phyloP scores from a whole-genome alignment of 2,888 invertebrate genomes.

The Malthinus seriepunctatus region DNA sequence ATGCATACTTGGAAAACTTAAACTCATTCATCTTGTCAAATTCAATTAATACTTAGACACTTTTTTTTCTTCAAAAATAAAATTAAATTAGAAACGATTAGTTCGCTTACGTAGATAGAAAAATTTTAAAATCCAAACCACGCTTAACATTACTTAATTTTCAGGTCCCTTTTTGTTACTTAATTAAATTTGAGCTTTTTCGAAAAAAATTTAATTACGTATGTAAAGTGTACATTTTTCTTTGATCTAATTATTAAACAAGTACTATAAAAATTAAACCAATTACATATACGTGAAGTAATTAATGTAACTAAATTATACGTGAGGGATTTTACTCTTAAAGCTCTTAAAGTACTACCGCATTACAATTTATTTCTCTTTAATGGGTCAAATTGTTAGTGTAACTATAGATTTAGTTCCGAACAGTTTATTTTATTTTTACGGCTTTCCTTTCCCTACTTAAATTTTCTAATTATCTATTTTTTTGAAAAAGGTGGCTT shows the following conservation, averaged over 20 bases:
- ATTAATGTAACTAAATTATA: constrained; percentile 27
- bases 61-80: too few relatives aligned
- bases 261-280: constrained; percentile 26
- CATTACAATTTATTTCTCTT: constrained; percentile 24
- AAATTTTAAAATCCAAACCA: too few relatives aligned
- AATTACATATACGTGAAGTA: constrained; percentile 21
- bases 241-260: constrained; percentile 24
- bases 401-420: constrained; percentile 17
- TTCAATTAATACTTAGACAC: constrained; percentile 6
- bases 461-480: too few relatives aligned
- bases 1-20: constrained; percentile 25
- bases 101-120: too few relatives aligned
- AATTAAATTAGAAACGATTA: too few relatives aligned
- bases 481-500: too few relatives aligned
- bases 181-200: too few relatives aligned
- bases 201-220: constrained; percentile 7
- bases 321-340: constrained; percentile 24
- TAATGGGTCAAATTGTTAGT: constrained; percentile 20
- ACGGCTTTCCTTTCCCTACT: too few relatives aligned
- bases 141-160: too few relatives aligned
- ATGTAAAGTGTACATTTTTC: constrained; percentile 20
- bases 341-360: constrained; percentile 15
- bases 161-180: too few relatives aligned
- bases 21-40: constrained; percentile 24
- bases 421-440: constrained; percentile 6